Conservation (phyloP, 1,140 invertebrate species). For the Brachionus manjavacas region DNA sequence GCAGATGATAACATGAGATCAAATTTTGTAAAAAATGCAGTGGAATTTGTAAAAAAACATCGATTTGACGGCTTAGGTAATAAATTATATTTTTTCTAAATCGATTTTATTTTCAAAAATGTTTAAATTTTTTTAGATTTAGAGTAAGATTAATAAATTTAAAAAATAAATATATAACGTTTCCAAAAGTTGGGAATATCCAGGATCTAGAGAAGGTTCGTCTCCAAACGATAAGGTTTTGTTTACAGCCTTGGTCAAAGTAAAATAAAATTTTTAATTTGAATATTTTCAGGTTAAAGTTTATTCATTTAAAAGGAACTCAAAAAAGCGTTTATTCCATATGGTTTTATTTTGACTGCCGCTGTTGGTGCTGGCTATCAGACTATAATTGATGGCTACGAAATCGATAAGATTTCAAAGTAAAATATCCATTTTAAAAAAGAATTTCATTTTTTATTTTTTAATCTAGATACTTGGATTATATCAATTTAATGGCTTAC, state of each 20-base stretch:
- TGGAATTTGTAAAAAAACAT: conserved; percentile 59
- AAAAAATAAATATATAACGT: neutral
- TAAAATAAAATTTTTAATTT: neutral
- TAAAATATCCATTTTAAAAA: conserved; percentile 58
- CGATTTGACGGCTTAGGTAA: conserved; percentile 40
- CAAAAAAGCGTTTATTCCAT: conserved; percentile 44
- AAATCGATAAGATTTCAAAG: conserved; percentile 67
- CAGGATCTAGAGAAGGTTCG: conserved; percentile 42
- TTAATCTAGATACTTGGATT: conserved; percentile 69
- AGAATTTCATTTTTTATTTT: conserved; percentile 45
- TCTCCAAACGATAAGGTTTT: conserved; percentile 55
- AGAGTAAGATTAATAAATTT: conserved; percentile 65
- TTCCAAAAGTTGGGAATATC: conserved; percentile 67
- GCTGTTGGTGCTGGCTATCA: conserved; percentile 45
- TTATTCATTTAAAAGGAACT: conserved; percentile 41
- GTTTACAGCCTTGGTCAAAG: conserved; percentile 60
- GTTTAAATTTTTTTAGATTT: conserved; percentile 81
- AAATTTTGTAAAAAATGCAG: conserved; percentile 40
- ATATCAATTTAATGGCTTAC: conserved; percentile 83
- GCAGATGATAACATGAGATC: conserved; percentile 58
- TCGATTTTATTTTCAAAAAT: conserved; percentile 86
- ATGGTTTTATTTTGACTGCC: conserved; percentile 45
- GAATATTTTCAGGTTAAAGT: neutral
- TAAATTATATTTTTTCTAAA: conserved; percentile 69
- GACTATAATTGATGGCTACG: conserved; percentile 62